Evolutionary conservation across 1,140 invertebrate genomes (phyloP).

Genomic region (Cotesia typhae): DNA sequence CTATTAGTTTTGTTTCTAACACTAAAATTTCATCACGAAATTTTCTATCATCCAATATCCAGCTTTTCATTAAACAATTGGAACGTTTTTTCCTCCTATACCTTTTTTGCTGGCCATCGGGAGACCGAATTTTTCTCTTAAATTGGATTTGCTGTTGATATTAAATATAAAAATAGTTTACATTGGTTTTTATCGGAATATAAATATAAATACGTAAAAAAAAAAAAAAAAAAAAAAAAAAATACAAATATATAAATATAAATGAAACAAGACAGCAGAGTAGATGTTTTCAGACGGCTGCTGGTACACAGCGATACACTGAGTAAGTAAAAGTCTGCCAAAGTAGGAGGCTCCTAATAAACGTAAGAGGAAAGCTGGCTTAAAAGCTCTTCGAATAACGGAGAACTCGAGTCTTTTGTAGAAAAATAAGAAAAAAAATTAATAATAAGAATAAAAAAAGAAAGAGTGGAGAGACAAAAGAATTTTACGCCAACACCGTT

Average conservation of each 20-base stretch:
- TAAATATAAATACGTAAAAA: not conserved
- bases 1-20: too few relatives aligned
- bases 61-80: too few relatives aligned
- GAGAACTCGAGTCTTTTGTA: constrained; percentile 33
- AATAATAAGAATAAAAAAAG: not conserved
- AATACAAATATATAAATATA: not conserved
- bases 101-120: not conserved
- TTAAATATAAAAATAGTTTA: too few relatives aligned
- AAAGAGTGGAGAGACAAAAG: not conserved
- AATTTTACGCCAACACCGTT: constrained; percentile 21
- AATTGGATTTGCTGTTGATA: not conserved
- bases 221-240: not conserved
- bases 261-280: too few relatives aligned
- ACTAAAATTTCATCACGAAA: too few relatives aligned
- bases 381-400: constrained; percentile 55
- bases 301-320: constrained; percentile 9
- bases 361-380: constrained; percentile 52
- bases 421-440: constrained; percentile 14
- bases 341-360: constrained; percentile 52
- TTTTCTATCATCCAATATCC: too few relatives aligned
- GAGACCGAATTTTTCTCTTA: too few relatives aligned
- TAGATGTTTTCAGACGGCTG: not conserved
- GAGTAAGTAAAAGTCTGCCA: constrained; percentile 40
- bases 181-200: too few relatives aligned
- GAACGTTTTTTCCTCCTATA: not conserved